These are phyloP conservation scores for Elanus axillaris DNA, from an alignment of 2,113 vertebrate species.

Conservation along the genomic window DNA sequence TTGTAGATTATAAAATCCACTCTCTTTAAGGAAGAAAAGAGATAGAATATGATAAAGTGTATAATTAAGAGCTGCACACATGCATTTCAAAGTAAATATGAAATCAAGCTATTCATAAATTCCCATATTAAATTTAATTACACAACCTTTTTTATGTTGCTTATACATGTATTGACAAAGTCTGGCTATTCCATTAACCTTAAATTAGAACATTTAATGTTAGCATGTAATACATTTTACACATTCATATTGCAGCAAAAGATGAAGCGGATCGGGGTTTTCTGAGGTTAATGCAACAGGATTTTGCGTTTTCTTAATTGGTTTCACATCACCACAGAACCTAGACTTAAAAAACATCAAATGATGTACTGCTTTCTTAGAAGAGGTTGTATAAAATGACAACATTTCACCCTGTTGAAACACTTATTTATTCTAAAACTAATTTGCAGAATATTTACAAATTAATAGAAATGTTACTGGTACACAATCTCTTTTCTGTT, in stretches of 20 bases:
- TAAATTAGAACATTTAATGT: not conserved
- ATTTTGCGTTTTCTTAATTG: not conserved
- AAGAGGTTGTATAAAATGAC: not conserved
- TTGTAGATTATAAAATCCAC: not conserved
- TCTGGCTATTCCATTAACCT: not conserved
- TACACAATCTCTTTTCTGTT: not conserved
- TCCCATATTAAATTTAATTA: not conserved
- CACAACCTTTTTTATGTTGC: not conserved
- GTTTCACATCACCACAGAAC: not conserved
- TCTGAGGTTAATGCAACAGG: not conserved
- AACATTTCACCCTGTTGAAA: not conserved
- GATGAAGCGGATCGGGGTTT: rapidly evolving
- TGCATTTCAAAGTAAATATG: not conserved
- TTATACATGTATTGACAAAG: not conserved
- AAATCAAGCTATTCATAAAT: not conserved
- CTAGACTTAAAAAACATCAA: not conserved
- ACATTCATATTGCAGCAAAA: not conserved
- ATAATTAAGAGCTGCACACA: not conserved
- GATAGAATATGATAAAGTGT: not conserved
- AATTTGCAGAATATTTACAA: not conserved
- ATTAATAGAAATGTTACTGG: not conserved
- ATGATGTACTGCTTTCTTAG: not conserved
- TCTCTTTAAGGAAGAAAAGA: not conserved
- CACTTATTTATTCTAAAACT: not conserved
- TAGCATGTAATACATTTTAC: not conserved